Evolutionary conservation across 1,140 invertebrate genomes (phyloP).

Genomic region (Caenorhabditis elegans): DNA sequence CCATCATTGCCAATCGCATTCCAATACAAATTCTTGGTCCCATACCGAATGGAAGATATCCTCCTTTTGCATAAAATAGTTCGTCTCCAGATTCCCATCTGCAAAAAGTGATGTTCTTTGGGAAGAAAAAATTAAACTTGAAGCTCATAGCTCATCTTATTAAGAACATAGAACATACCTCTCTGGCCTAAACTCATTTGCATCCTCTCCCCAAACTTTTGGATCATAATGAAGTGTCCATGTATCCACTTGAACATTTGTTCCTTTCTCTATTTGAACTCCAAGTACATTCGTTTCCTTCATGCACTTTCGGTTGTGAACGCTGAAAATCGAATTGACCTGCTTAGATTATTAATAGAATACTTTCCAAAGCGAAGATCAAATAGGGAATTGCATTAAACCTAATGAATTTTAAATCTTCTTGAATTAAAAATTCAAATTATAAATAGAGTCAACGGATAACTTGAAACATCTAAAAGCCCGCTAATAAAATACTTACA

Average conservation of each 20-base stretch:
- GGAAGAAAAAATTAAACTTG: no score
- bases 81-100: constrained; percentile 14
- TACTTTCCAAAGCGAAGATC: no score
- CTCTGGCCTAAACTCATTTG: constrained; percentile 34
- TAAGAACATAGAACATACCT: constrained; percentile 36
- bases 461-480: background rate
- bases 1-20: constrained; percentile 61
- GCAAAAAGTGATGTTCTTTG: no score
- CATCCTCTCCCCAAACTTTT: constrained; percentile 37
- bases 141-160: no score
- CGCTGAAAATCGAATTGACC: no score
- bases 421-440: no score
- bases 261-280: constrained; percentile 9
- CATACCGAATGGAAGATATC: constrained; percentile 58
- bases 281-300: background rate
- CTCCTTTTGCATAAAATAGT: background rate
- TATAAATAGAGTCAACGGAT: no score
- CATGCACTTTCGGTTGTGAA: constrained; percentile 29
- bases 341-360: no score
- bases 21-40: constrained; percentile 66
- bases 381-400: no score
- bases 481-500: constrained; percentile 1
- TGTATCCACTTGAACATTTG: constrained; percentile 1
- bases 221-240: constrained; percentile 20
- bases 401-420: no score